Base-by-base conservation (phyloP, 2,113 vertebrate species). In the Indri indri region DNA sequence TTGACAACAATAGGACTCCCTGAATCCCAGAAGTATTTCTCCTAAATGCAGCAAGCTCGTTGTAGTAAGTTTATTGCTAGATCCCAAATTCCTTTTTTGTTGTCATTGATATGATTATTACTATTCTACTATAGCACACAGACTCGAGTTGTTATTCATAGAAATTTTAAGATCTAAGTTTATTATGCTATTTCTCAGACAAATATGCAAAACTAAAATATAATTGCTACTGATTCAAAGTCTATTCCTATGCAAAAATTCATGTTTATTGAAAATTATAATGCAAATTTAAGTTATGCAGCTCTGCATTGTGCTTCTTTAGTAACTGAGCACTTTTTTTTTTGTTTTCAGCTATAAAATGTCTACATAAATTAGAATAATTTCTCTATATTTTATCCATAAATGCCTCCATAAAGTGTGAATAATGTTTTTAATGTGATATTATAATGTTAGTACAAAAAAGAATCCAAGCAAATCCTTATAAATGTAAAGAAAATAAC, bases 331-430 rank as follows among this genome's bases (percentile, higher is more conserved):
- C 34, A 27, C 68, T n/a, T 74, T 63, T 92, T 97, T 84, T 92
- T 70, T 87, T 52, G n/a, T 77, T 85, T 95, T 90, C 73, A 95
- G 91, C 96, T 97, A 87, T 97, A n/a, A 96, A 97, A 96, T 95
- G 87, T 95, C 96, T 97, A 84, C 83, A 97, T 97, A 98, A 97
- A 98, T 97, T 97, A 97, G 93, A 96, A 97, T 97, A 96, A 97
- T 97, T 93, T 96, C 45, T 95, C 91, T 94, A 84, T 95, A 87
- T 96, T 95, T 98, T 96, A 95, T 90, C 89, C 54, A 91, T 68
- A 97, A 98, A 97, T 95, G 96, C 76, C 37, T 97, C 65, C 77
- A 91, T 95, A 97, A 97, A 95, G n/a, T 88, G 88, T 96, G 88
- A 96, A 87, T 97, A 96, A 96, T 97, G 92, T 79, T 96, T 97